Base-by-base conservation (phyloP, 2,888 invertebrate species). In the Trichacis sp. region DNA sequence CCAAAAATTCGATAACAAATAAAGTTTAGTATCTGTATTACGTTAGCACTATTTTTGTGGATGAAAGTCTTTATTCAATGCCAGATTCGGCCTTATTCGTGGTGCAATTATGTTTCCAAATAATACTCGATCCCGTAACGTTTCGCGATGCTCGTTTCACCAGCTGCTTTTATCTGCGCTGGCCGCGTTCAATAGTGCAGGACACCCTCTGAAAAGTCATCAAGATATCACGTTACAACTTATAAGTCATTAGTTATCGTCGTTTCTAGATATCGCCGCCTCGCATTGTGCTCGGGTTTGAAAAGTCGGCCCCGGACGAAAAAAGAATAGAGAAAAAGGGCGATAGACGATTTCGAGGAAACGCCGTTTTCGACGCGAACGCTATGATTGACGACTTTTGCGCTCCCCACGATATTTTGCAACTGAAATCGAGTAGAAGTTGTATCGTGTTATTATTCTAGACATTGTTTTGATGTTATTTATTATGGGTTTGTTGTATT, bases 181-280 rank as follows among this genome's bases (percentile, higher is more conserved):
- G 48, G 48, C 48, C 48, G 48, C 48, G 29, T 48, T 48, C 48
- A 48, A 33, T 33, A 33, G 48, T 33, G 33, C 48, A 48, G 48
- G 48, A 33, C 48, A 48, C 48, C 48, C 48, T 47, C 46, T 17
- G 48, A 48, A 33, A 29, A 48, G 33, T 48, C 48, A 15, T 33
- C 24, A 47, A 47, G 46, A 47, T 47, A 47, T 47, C 46, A 47
- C 29, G 46, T 47, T 47, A 47, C 46, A 33, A 15, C 24, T 24
- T 48, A 48, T 48, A 48, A 30, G 17, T 29, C 33, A 33, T 48
- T 30, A 48, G 11, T 33, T 48, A 48, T 48, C 48, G 33, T 15
- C n/a, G 47, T 17, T 33, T 33, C 15, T 33, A 15, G 48, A 17
- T 47, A 24, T 47, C 33, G 33, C n/a, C 17, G 48, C 33, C 24